A percentile compares a stretch with the other conserved stretches of the same genome.
Evolutionary conservation across 2,797 vertebrate genomes (phyloP).

Genomic region (Tokudaia muenninki): DNA sequence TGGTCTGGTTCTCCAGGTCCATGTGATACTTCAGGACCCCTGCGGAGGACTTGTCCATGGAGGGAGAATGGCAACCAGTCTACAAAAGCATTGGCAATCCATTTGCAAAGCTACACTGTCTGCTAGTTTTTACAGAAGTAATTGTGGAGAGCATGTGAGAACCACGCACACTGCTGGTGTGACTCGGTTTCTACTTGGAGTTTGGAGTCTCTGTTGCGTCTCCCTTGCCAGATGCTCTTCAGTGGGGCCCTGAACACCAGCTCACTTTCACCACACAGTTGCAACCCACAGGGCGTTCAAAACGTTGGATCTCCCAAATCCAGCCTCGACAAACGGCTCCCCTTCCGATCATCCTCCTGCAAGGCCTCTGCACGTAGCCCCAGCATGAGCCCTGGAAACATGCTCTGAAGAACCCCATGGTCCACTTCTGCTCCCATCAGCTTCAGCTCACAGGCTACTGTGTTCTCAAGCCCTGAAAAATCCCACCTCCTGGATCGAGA

Average conservation of each 20-base stretch:
- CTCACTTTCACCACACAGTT: background rate
- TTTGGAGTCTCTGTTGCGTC: background rate
- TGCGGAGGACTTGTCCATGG: rapidly evolving
- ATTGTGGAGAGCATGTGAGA: background rate
- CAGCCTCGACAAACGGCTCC: background rate
- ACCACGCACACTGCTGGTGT: too few relatives aligned
- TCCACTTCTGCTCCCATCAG: background rate
- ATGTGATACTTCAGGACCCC: too few relatives aligned
- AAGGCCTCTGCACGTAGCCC: too few relatives aligned
- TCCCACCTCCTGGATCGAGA: background rate
- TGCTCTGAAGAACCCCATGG: rapidly evolving
- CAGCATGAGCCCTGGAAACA: background rate
- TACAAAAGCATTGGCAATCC: background rate
- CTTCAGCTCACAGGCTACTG: background rate
- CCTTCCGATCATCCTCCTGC: background rate
- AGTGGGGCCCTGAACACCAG: background rate
- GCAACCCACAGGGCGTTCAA: background rate
- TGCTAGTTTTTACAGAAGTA: background rate
- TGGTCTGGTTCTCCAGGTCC: background rate
- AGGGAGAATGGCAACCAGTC: background rate
- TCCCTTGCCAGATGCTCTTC: background rate
- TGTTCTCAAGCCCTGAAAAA: background rate
- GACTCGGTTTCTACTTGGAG: background rate
- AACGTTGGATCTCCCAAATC: background rate
- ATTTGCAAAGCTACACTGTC: background rate